These are phyloP conservation scores for Notechis scutatus DNA, from an alignment of 2,113 vertebrate genomes.

Conservation along the genomic window DNA sequence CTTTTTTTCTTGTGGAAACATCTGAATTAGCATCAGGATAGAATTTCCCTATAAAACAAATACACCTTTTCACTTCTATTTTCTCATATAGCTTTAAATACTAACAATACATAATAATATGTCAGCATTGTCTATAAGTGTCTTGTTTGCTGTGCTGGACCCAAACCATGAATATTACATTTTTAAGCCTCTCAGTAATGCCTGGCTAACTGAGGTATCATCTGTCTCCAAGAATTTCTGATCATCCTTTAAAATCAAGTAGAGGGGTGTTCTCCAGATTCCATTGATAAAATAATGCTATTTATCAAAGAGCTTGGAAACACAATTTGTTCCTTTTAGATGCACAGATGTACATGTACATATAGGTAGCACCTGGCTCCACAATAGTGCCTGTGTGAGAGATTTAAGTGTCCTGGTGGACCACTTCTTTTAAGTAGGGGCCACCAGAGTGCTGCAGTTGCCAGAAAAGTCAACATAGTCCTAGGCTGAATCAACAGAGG, in stretches of 20 bases:
- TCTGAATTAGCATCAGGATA: no score
- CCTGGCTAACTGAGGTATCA: neutral
- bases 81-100: neutral
- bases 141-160: neutral
- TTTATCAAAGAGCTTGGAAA: neutral
- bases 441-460: no score
- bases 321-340: neutral
- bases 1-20: no score
- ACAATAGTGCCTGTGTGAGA: no score
- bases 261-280: neutral
- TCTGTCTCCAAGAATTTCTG: neutral
- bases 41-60: no score
- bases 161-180: neutral
- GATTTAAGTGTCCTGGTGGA: no score
- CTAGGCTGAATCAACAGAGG: neutral
- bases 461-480: no score
- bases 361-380: no score
- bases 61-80: neutral
- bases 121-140: neutral
- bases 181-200: neutral
- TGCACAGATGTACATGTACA: no score
- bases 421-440: no score
- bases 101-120: neutral
- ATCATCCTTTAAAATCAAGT: neutral
- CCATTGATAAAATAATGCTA: neutral